Evolutionary conservation across 2,113 vertebrate species (phyloP), one percentile per base, ranked within the genome.

Genomic region (Typhlomys cinereus): DNA sequence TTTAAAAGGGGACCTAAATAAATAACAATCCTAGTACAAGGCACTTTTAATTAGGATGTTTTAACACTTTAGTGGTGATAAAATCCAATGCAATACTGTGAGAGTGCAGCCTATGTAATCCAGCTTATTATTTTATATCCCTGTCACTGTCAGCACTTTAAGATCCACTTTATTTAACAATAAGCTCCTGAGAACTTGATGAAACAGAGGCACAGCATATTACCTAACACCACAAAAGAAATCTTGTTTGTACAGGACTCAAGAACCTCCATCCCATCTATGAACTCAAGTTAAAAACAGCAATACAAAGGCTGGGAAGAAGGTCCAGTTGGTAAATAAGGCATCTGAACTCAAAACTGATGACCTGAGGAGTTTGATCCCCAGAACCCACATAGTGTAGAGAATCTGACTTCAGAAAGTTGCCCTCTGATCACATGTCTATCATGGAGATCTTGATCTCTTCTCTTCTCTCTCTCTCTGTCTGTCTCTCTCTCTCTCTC

Each of bases 121-220:
- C 75, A 54, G 39, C 73, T 54, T 85, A 88, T 44, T 29, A 78
- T 1, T 89, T 8, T 69, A 71, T 36, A 70, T 44, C 44, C 67
- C 39, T 7, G 21, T 50, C 50, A 54, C 74, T n/a, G 50, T 39
- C 85, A 29, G 57, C 62, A 85, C 61, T 91, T 70, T 64, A 89
- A 61, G 54, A 64, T 75, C 17, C n/a, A 64, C 21, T 12, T 46
- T 1, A 80, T 76, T 80, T 59, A 94, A 93, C 76, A 94, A 76
- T n/a, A 9, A 91, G 5, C 48, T 5, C 18, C 67, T 71, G 13
- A 90, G 25, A 87, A 90, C 21, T n/a, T 89, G 31, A 73, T 44
- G 13, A 80, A 81, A 85, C 15, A 21, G 25, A 73, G 9, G 79
- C 15, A 39, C 62, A 84, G 7, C 10, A 54, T 39, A 39, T 75